These are phyloP conservation scores for Aptenodytes patagonicus DNA, from an alignment of 2,113 vertebrate species.

Conservation along the genomic window DNA sequence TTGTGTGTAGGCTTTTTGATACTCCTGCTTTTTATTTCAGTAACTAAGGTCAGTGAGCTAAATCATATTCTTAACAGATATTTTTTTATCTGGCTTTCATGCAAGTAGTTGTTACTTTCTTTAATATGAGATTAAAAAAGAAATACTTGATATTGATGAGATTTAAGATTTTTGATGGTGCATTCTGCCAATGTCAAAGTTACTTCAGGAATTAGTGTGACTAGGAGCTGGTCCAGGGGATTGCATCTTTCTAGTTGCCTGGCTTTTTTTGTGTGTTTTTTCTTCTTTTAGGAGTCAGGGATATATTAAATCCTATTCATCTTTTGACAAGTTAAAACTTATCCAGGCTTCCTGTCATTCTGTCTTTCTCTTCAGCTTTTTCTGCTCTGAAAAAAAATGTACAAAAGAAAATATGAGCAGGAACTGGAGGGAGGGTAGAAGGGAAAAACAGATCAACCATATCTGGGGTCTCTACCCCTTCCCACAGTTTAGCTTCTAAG, in stretches of 20 bases:
- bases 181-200: background rate
- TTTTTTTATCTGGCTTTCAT: background rate
- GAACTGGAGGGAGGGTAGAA: conserved; percentile 14
- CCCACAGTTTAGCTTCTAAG: conserved; percentile 48
- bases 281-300: background rate
- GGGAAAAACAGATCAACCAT: conserved; percentile 16
- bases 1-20: background rate
- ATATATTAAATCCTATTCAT: conserved; percentile 2
- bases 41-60: background rate
- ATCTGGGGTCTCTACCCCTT: conserved; percentile 48
- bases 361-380: background rate
- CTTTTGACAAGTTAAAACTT: conserved; percentile 22
- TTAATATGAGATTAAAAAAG: background rate
- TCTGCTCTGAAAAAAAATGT: conserved; percentile 4
- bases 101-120: background rate
- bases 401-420: conserved; percentile 10
- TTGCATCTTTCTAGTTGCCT: background rate
- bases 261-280: background rate
- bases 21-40: background rate
- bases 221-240: background rate
- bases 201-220: background rate
- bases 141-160: background rate
- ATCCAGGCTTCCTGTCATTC: background rate
- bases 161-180: background rate
- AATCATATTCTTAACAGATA: background rate